Percentiles rank a stretch among this genome's conserved stretches.
Evolutionary conservation across 2,888 invertebrate species (phyloP).

Genomic region (Diarsia brunnea): DNA sequence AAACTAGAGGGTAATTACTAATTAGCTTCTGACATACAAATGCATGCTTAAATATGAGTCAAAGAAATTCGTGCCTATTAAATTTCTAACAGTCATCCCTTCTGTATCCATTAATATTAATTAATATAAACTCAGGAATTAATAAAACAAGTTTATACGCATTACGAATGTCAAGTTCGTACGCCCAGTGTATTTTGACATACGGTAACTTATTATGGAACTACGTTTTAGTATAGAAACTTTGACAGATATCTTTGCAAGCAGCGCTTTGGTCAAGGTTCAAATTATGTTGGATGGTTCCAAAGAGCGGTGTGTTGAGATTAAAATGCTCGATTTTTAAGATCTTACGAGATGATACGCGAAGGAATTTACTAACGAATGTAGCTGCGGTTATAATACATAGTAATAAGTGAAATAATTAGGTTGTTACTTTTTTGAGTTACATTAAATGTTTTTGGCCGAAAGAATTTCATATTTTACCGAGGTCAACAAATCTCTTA

Average conservation of each 20-base stretch:
- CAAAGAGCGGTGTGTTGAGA: slow-evolving; percentile 56
- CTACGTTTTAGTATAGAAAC: not conserved
- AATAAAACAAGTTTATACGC: slow-evolving; percentile 63
- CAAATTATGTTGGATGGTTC: slow-evolving; percentile 12
- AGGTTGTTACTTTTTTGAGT: slow-evolving; percentile 51
- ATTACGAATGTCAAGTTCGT: slow-evolving; percentile 51
- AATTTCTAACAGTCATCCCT: slow-evolving; percentile 62
- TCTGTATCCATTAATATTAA: slow-evolving; percentile 64
- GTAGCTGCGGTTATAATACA: slow-evolving; percentile 60
- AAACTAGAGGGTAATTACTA: slow-evolving; percentile 44
- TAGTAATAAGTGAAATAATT: slow-evolving; percentile 65
- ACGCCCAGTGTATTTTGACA: slow-evolving; percentile 15
- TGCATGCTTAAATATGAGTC: slow-evolving; percentile 54
- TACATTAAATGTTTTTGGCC: slow-evolving; percentile 33
- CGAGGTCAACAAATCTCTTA: slow-evolving; percentile 2
- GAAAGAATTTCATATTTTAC: slow-evolving; percentile 21
- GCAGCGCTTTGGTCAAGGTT: slow-evolving; percentile 24
- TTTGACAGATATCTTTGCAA: not conserved
- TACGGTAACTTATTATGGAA: slow-evolving; percentile 12
- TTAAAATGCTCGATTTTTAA: slow-evolving; percentile 64
- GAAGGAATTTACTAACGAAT: slow-evolving; percentile 67
- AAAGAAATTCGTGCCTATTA: slow-evolving; percentile 59
- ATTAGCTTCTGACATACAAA: slow-evolving; percentile 42
- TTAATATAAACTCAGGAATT: slow-evolving; percentile 63
- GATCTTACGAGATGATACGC: slow-evolving; percentile 63